Percentiles rank a stretch among this genome's conserved stretches.
Evolutionary conservation across 2,888 invertebrate genomes (phyloP).

Genomic region (Ormyrus labotus): DNA sequence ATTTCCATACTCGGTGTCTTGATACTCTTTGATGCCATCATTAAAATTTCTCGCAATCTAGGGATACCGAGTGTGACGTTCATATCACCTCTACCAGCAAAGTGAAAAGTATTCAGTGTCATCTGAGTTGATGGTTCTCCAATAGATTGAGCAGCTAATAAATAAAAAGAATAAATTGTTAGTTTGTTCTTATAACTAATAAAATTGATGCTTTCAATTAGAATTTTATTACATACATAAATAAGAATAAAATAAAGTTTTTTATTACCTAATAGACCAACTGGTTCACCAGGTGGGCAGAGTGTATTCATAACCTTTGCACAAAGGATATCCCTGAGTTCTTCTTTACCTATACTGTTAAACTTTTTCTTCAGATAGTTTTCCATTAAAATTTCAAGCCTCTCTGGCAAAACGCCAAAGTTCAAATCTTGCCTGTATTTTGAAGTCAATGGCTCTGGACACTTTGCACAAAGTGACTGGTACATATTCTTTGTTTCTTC

Average conservation of each 20-base stretch:
- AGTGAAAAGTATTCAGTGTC: constrained; percentile 99
- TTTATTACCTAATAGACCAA: constrained; percentile 81
- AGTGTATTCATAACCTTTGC: constrained; percentile 87
- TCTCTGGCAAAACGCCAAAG: constrained; percentile 91
- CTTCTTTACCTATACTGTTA: constrained; percentile 62
- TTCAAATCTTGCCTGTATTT: constrained; percentile 84
- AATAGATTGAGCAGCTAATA: constrained; percentile 97
- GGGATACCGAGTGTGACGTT: constrained; percentile 99
- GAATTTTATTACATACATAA: too few species aligned
- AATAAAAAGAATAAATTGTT: not conserved
- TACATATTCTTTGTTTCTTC: constrained; percentile 80
- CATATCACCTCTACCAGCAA: constrained; percentile 93
- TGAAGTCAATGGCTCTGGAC: constrained; percentile 87
- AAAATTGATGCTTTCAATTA: too few species aligned
- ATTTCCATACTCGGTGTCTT: constrained; percentile 98
- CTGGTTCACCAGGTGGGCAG: constrained; percentile 95
- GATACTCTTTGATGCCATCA: constrained; percentile 95
- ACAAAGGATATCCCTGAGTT: constrained; percentile 84
- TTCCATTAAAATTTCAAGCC: constrained; percentile 82
- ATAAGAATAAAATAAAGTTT: not conserved
- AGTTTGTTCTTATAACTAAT: not conserved
- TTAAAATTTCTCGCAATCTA: constrained; percentile 95
- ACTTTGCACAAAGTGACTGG: constrained; percentile 75
- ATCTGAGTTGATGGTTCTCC: constrained; percentile 99
- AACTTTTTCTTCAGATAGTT: constrained; percentile 77